phyloP scores from a whole-genome alignment of 2,888 invertebrate species.

The Exocentrus adspersus region DNA sequence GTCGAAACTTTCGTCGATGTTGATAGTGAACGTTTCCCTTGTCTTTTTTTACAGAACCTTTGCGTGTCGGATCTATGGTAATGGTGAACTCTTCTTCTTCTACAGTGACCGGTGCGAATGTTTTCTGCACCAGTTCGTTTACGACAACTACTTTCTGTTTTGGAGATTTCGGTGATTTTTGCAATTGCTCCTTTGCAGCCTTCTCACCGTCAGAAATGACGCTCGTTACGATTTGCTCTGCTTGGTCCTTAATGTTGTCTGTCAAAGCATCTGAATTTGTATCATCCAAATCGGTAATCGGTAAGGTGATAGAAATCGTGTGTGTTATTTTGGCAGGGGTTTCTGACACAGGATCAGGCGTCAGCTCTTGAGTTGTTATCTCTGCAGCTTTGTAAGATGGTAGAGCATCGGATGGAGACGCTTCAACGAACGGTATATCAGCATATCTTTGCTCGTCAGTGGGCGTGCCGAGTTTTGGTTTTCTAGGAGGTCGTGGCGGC shows the following conservation, averaged over 20 bases:
- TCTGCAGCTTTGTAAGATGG: slow-evolving; percentile 36
- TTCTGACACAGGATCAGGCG: slow-evolving; percentile 24
- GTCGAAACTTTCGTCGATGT: slow-evolving; percentile 51
- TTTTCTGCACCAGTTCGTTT: slow-evolving; percentile 56
- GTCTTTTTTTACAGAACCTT: slow-evolving; percentile 53
- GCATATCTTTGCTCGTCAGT: slow-evolving; percentile 51
- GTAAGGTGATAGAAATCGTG: slow-evolving; percentile 28
- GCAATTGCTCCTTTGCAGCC: slow-evolving; percentile 30
- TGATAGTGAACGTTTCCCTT: slow-evolving; percentile 53
- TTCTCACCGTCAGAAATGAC: slow-evolving; percentile 39
- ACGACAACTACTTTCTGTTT: slow-evolving; percentile 49
- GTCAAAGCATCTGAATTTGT: slow-evolving; percentile 29
- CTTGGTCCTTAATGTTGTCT: slow-evolving; percentile 44
- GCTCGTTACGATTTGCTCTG: slow-evolving; percentile 46
- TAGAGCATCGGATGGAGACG: slow-evolving; percentile 47
- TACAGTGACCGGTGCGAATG: slow-evolving; percentile 55
- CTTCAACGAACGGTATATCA: slow-evolving; percentile 59
- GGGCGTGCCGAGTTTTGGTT: slow-evolving; percentile 58
- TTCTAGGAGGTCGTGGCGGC: slow-evolving; percentile 50
- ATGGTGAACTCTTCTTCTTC: slow-evolving; percentile 58
- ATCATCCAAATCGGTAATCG: slow-evolving; percentile 43
- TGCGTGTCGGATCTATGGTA: slow-evolving; percentile 54
- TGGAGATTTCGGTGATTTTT: slow-evolving; percentile 44
- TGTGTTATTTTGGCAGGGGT: slow-evolving; percentile 15
- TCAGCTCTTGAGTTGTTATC: not conserved